Evolutionary conservation across 1,140 invertebrate species (phyloP).

Genomic region (Pollicipes pollicipes): DNA sequence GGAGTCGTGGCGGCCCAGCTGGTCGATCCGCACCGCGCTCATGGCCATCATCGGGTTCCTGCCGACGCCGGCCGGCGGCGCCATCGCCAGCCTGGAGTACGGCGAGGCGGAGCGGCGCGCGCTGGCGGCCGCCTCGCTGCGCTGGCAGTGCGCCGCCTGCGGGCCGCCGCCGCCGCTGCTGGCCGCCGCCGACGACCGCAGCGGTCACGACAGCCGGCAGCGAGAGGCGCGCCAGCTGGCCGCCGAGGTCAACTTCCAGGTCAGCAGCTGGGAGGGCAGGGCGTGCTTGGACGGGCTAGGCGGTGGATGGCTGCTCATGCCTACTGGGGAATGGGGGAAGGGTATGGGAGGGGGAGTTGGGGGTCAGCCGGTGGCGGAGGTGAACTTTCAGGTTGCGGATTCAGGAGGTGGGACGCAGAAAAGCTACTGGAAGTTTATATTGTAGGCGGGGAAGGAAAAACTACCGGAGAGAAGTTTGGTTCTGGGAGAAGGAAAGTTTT

Average conservation of each 20-base stretch:
- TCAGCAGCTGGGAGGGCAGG: background rate
- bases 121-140: conserved; percentile 53
- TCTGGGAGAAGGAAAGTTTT: too few relatives aligned
- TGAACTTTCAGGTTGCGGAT: too few relatives aligned
- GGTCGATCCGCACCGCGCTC: conserved; percentile 86
- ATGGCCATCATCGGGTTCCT: conserved; percentile 87
- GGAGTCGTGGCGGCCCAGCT: conserved; percentile 91
- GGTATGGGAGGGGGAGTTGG: background rate
- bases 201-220: conserved; percentile 4
- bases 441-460: too few relatives aligned
- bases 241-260: conserved; percentile 7
- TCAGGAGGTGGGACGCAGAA: too few relatives aligned
- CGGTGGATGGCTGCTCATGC: background rate
- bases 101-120: conserved; percentile 57
- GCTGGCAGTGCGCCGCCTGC: conserved; percentile 9
- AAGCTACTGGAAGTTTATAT: too few relatives aligned
- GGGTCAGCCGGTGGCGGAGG: background rate
- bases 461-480: too few relatives aligned
- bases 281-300: too few relatives aligned
- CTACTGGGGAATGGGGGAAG: background rate
- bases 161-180: conserved; percentile 11
- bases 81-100: conserved; percentile 79
- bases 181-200: background rate
- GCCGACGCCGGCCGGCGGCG: conserved; percentile 70
- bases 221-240: conserved; percentile 7